Base-by-base conservation (phyloP, 2,113 vertebrate genomes). In the Clarias macrocephalus region DNA sequence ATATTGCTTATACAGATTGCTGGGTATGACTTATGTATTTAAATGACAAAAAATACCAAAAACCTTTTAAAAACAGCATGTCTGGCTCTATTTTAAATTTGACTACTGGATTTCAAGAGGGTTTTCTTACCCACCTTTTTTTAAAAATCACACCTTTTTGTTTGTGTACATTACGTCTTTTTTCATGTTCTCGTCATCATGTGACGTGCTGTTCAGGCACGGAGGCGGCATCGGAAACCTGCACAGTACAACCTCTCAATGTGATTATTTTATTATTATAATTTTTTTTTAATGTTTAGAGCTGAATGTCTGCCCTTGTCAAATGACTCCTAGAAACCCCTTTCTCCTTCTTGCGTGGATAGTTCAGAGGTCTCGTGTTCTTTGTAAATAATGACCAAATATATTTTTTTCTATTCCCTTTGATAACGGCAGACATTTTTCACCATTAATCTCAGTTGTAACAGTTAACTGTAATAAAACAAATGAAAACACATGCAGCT, bases 311-410 rank as follows among this genome's bases (percentile, higher is more conserved):
- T 95, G 95, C 95, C 94, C 92, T 94, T 95, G 94, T 96, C 95
- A 95, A 95, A 95, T 89, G 42, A 90, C 77, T 90, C 88, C 91
- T 93, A 19, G 54, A 82, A 88, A 70, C 82, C 86, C 91, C 89
- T 93, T 84, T 80, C 56, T 91, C 93, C 93, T 93, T 93, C 94
- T 94, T 93, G 93, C 94, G 95, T 93, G 94, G 92, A 90, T 96
- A 96, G 95, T 94, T 96, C 93, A 93, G 95, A 95, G 93, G 95
- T 92, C 90, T 94, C 93, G 94, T 93, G 92, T 95, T 95, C 92
- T 96, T 91, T 97, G 97, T 98, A 97, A 97, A 97, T 97, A 97
- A 96, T 95, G 95, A 96, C 96, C 96, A 96, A 97, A 96, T 94
- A 94, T 95, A 95, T 94, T 93, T 95, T 93, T 95, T 95, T 94